Evolutionary conservation across 2,888 invertebrate genomes (phyloP), one percentile per base, ranked within the genome.

Genomic region (Dioctria rufipes): DNA sequence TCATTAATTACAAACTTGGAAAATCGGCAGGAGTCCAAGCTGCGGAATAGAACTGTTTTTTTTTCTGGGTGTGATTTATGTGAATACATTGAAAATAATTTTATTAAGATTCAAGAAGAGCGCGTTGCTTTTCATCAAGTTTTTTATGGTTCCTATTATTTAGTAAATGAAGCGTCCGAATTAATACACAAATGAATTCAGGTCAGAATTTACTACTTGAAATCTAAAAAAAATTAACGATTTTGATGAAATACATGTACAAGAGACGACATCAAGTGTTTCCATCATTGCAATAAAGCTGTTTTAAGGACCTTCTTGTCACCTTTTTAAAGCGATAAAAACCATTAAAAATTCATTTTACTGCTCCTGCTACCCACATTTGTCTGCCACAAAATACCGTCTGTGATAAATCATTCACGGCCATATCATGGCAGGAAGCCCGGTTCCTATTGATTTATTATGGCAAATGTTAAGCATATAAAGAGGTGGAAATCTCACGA

Each of bases 1-100:
- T 43, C 60, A 75, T 75, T 54, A 73, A 73, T 73, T 73, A 54
- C 73, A 58, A 39, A 67, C 67, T 67, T 43, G 11, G n/a, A 43
- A 67, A 49, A 67, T 67, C 25, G 5, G 13, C 11, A 9, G 25
- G 46, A 67, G 25, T 11, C 11, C 51, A 2, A 51, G 11, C 51
- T 6, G 51, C 11, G 8, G 63, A 8, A 42, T n/a, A 3, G 40
- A 40, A 9, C 42, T 8, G 39, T 42, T 65, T 42, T 42, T 65
- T 65, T 40, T 42, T 65, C 42, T 5, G 8, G 4, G n/a, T 3
- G 42, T 67, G 67, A 67, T 67, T 67, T 67, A 67, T 67, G 42
- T 6, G 46, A 13, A 6, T 42, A n/a, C 46, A 46, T 54, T 54
- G 71, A 71, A 11, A 40, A 46, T 11, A 37, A 54, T 11, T 54